A percentile compares a stretch with the other conserved stretches of the same genome.
phyloP scores from a whole-genome alignment of 2,113 vertebrate species.

The Brachirus orientalis region DNA sequence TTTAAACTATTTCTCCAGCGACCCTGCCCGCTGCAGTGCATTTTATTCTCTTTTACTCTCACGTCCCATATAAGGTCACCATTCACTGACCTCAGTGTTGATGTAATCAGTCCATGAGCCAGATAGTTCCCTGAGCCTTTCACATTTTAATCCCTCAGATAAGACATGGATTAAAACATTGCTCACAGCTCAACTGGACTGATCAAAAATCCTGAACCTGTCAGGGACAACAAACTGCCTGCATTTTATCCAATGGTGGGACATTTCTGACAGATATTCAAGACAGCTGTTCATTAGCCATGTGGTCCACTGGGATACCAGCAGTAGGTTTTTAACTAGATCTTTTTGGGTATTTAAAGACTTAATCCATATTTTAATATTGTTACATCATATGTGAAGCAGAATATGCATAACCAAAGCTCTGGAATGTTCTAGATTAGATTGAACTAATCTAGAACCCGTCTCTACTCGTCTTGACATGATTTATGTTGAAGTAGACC shows the following conservation, averaged over 20 bases:
- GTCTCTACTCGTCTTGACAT: no score
- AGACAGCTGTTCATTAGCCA: neutral
- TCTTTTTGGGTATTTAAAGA: no score
- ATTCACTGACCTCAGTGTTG: neutral
- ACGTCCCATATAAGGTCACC: neutral
- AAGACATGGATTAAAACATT: slow-evolving; percentile 4
- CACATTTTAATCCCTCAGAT: slow-evolving; percentile 7
- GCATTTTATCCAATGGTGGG: no score
- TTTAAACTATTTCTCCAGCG: no score
- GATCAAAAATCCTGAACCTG: neutral
- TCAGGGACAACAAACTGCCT: neutral
- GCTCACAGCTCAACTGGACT: neutral
- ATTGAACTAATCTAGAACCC: no score
- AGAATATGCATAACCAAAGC: no score
- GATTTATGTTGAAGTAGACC: no score
- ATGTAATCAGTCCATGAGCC: neutral
- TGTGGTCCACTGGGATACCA: neutral
- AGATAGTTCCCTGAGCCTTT: slow-evolving; percentile 4
- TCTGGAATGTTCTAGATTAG: no score
- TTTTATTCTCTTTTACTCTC: neutral
- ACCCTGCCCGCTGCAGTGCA: no score
- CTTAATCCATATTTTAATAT: no score
- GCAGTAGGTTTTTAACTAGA: slow-evolving; percentile 3
- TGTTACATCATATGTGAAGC: no score
- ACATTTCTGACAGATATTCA: neutral